These are phyloP conservation scores for Sialia sialis DNA, from an alignment of 2,113 vertebrate genomes.

Conservation along the genomic window DNA sequence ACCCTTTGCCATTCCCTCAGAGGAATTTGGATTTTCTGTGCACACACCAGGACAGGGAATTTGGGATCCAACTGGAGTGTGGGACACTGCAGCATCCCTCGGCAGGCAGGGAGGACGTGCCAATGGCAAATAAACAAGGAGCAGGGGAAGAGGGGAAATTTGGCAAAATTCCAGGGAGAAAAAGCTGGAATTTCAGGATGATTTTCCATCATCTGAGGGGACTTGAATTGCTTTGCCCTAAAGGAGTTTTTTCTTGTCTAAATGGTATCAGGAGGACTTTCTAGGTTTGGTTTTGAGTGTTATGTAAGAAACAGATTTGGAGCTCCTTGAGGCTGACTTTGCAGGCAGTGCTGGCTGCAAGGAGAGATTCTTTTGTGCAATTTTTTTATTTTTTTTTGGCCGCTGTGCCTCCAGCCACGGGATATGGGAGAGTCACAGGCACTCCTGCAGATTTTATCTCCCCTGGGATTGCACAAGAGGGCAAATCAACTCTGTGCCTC, in stretches of 20 bases:
- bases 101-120: background rate
- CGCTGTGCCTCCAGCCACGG: background rate
- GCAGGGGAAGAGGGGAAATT: background rate
- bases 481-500: background rate
- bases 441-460: background rate
- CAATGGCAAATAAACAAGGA: background rate
- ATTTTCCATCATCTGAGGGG: background rate
- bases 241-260: background rate
- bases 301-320: background rate
- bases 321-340: constrained; percentile 42
- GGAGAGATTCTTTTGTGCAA: background rate
- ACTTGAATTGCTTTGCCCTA: background rate
- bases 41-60: too few species aligned
- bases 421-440: background rate
- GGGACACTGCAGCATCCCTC: background rate
- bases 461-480: background rate
- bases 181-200: background rate
- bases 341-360: constrained; percentile 19
- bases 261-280: background rate
- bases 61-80: too few species aligned
- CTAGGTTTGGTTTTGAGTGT: background rate
- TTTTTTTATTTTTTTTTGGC: too few species aligned
- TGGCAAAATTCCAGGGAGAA: background rate
- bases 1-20: background rate
- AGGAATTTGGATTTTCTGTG: too few species aligned